Base-by-base conservation (phyloP, 2,113 vertebrate genomes). In the Elaphurus davidianus region DNA sequence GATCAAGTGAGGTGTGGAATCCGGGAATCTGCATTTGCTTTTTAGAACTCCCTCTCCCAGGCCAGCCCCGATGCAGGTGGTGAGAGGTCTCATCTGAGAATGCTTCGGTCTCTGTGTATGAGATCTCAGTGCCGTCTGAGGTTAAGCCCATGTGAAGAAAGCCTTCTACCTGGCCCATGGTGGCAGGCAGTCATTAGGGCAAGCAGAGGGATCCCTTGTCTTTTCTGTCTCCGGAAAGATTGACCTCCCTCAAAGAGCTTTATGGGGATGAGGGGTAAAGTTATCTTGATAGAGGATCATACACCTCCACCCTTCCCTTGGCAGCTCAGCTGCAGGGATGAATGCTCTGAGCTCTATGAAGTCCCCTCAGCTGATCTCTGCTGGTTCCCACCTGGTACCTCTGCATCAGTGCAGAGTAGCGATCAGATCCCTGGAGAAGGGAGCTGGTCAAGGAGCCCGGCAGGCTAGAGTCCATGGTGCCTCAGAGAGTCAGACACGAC, bases 1-100 rank as follows among this genome's bases (percentile, higher is more conserved):
- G 19, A 36, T 82, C 6, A 82, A 25, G 33, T 54, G 50, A 54
- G 79, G 19, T n/a, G 33, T 54, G 33, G 50, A 54, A 13, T 33
- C 50, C 0, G 1, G 78, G 78, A 81, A 50, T 52, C 78, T 81
- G 28, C 9, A 3, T 52, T 52, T 52, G 40, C 67, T 40, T 74
- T 81, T n/a, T n/a, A n/a, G 0, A 54, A 14, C 36, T 43, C 67
- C n/a, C n/a, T 40, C 50, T 54, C 50, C 50, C 19, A 8, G 79
- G 79, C 30, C 6, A 7, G 50, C 21, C 50, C 30, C 6, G 21
- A 0, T 25, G 33, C 33, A 33, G 78, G 11, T 23, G 79, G 17
- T 54, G 11, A 14, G 16, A 7, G 6, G 19, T 54, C 79, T 54
- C 79, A 36, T 4, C n/a, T 0, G 1, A 54, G 11, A 54, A 54